Evolutionary conservation across 2,797 vertebrate genomes (phyloP), one percentile per base, ranked within the genome.

Genomic region (Thalassophryne amazonica): DNA sequence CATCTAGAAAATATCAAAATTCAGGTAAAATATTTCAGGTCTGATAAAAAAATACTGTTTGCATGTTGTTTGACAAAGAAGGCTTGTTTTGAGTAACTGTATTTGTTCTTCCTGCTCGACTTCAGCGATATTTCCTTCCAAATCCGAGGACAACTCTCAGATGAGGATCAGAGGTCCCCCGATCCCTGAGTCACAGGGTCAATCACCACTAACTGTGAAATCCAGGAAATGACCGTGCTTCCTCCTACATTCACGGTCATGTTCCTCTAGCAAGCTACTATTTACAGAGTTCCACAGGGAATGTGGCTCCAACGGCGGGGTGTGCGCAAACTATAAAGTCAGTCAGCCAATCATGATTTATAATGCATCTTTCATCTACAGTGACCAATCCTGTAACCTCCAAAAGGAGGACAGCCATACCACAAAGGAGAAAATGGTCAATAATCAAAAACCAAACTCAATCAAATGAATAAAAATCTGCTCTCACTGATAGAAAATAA

Each of bases 211-310:
- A 69, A 54, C 74, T 71, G 68, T 71, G 29, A 68, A 69, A 78
- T 67, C n/a, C 69, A 88, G 88, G 87, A 92, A 90, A 84, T 85
- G 39, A 81, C 54, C 20, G 13, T 46, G 80, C 60, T 85, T 86
- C 77, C 81, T 78, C 31, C 53, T 11, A 37, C 43, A 31, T n/a
- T n/a, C n/a, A n/a, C n/a, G n/a, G n/a, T 30, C 45, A 69, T 65
- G 59, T 78, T 65, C 57, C 76, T 69, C 41, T 13, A 57, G 61
- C 61, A 42, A 47, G 65, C 59, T 54, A 53, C 66, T 58, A 55
- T 73, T 74, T 46, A 39, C 48, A 58, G 33, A 40, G 68, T 47
- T 73, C 64, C 38, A 13, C 67, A 62, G 69, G 65, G 63, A 71
- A 7, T 63, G 30, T 47, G 2, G 31, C 55, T 59, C 35, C 19